A percentile compares a stretch with the other conserved stretches of the same genome.
Conservation (phyloP, 2,113 vertebrate species). For the Melanerpes aurifrons region DNA sequence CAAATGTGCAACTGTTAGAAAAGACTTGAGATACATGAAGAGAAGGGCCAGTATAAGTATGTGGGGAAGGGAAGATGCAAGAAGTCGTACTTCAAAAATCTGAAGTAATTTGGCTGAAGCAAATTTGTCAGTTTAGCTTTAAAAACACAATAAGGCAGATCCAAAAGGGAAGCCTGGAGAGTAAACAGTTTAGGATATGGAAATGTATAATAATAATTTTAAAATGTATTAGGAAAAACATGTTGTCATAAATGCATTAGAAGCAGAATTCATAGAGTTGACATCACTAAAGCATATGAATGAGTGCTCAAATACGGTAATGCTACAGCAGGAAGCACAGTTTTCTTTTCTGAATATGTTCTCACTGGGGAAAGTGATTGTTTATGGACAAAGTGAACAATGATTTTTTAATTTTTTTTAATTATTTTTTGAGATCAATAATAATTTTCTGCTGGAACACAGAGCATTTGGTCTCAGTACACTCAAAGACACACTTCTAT, state of each 20-base stretch:
- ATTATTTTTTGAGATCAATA: not conserved
- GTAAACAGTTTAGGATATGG: not conserved
- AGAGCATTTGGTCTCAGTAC: not conserved
- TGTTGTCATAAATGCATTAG: not conserved
- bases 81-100: not conserved
- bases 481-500: not conserved
- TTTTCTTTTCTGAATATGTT: not conserved
- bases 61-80: not conserved
- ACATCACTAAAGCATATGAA: not conserved
- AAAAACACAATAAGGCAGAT: not conserved
- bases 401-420: not conserved
- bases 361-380: not conserved
- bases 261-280: not conserved
- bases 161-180: not conserved
- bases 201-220: not conserved
- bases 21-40: not conserved
- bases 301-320: not conserved
- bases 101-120: not conserved
- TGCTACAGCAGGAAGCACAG: not conserved
- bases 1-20: fast-evolving
- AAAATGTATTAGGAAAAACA: not conserved
- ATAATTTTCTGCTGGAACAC: not conserved
- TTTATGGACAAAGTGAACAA: not conserved
- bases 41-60: not conserved
- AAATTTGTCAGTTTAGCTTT: not conserved